phyloP scores from a whole-genome alignment of 1,140 invertebrate genomes.

The Palaemon carinicauda region DNA sequence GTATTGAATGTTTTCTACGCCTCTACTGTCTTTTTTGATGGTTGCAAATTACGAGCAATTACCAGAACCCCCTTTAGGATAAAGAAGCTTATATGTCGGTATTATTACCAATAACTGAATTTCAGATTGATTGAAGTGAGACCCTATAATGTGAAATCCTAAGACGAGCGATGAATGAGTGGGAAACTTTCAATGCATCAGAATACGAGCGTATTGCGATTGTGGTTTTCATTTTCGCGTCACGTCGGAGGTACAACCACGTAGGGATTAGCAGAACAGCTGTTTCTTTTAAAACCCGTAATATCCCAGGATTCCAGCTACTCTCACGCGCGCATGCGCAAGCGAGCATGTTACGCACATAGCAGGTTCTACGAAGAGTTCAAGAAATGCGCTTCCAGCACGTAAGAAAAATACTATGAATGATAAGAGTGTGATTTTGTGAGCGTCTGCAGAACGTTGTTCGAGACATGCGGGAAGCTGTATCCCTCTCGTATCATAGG shows the following conservation, averaged over 20 bases:
- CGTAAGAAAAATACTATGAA: conserved; percentile 16
- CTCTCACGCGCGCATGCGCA: neutral
- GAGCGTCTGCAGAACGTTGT: neutral
- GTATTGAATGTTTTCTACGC: too few species aligned
- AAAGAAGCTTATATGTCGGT: too few species aligned
- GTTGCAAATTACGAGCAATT: too few species aligned
- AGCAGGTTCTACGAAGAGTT: neutral
- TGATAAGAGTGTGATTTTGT: too few species aligned
- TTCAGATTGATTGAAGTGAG: too few species aligned
- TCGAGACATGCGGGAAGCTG: neutral
- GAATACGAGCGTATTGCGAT: neutral
- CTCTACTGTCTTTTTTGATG: too few species aligned
- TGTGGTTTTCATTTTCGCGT: neutral
- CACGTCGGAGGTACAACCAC: neutral
- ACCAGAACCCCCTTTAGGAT: too few species aligned
- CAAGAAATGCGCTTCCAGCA: neutral
- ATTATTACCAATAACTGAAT: too few species aligned
- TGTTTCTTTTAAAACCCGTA: conserved; percentile 18
- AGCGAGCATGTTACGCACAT: neutral
- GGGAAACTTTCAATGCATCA: too few species aligned
- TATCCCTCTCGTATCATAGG: neutral
- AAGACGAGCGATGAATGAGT: too few species aligned
- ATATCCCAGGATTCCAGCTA: conserved; percentile 25
- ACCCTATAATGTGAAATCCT: too few species aligned
- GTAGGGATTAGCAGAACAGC: neutral